phyloP scores from a whole-genome alignment of 2,888 invertebrate genomes.

The Caenorhabditis sp. region DNA sequence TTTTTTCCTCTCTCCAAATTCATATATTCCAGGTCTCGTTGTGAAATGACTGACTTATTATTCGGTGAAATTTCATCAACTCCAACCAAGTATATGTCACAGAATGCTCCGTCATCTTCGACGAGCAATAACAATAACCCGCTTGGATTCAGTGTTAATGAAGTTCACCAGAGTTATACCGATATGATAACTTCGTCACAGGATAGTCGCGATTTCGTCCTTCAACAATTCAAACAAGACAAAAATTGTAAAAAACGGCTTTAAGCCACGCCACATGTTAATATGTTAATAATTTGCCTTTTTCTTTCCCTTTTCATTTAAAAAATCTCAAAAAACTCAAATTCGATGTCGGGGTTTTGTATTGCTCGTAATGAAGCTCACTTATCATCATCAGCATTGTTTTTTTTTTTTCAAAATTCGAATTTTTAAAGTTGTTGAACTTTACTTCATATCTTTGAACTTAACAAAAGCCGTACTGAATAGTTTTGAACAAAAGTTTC shows the following conservation, averaged over 20 bases:
- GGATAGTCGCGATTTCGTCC: conserved; percentile 31
- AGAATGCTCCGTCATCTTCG: not conserved
- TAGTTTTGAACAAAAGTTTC: no score
- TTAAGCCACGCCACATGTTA: not conserved
- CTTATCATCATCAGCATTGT: no score
- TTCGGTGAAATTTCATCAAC: conserved; percentile 10
- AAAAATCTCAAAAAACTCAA: not conserved
- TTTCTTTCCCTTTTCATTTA: not conserved
- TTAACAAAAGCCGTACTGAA: no score
- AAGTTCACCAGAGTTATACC: conserved; percentile 21
- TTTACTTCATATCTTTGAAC: no score
- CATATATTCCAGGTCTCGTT: conserved; percentile 1
- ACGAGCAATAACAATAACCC: not conserved
- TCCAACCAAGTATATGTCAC: not conserved
- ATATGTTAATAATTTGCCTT: not conserved
- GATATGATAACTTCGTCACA: conserved; percentile 27
- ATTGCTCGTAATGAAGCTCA: no score
- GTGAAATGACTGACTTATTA: conserved; percentile 11
- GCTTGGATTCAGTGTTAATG: conserved; percentile 14
- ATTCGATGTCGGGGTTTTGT: no score
- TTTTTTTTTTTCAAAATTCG: no score
- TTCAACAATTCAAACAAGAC: conserved; percentile 15
- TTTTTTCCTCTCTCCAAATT: no score
- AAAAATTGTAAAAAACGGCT: not conserved
- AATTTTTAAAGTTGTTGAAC: no score